Conservation (phyloP, 1,140 invertebrate species). For the Penaeus japonicus region DNA sequence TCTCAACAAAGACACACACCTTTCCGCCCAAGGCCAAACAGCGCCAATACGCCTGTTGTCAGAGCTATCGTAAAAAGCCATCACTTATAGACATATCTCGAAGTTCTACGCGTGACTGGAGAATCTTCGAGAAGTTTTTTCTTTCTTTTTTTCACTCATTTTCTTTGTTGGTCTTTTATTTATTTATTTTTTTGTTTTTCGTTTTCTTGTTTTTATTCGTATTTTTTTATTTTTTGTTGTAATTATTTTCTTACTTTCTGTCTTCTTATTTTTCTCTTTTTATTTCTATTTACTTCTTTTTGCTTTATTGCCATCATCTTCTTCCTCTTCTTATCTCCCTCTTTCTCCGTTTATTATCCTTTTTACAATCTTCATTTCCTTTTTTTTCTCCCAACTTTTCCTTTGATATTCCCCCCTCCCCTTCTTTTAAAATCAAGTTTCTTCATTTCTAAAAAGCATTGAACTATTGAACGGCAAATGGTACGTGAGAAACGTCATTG, state of each 20-base stretch:
- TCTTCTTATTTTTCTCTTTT: not conserved
- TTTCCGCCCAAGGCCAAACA: too few relatives aligned
- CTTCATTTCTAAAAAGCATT: too few relatives aligned
- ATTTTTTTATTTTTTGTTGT: not conserved
- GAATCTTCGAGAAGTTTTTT: not conserved
- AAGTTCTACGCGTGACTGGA: too few relatives aligned
- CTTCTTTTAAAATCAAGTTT: too few relatives aligned
- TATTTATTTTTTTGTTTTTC: not conserved
- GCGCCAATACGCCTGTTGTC: too few relatives aligned
- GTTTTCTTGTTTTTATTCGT: not conserved
- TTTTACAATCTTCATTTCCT: not conserved
- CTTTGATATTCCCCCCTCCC: too few relatives aligned
- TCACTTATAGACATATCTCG: too few relatives aligned
- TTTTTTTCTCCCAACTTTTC: not conserved
- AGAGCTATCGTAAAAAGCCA: too few relatives aligned
- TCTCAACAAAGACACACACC: too few relatives aligned
- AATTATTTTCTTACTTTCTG: not conserved
- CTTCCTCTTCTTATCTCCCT: not conserved
- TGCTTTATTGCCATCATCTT: not conserved
- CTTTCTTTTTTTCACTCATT: not conserved
- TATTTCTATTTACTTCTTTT: not conserved
- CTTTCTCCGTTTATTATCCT: not conserved
- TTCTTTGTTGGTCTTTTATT: not conserved
- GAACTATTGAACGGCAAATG: too few relatives aligned
- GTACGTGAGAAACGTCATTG: too few relatives aligned